Evolutionary conservation across 2,888 invertebrate genomes (phyloP), one percentile per base, ranked within the genome.

Genomic region (Sinohyriopsis cumingii): DNA sequence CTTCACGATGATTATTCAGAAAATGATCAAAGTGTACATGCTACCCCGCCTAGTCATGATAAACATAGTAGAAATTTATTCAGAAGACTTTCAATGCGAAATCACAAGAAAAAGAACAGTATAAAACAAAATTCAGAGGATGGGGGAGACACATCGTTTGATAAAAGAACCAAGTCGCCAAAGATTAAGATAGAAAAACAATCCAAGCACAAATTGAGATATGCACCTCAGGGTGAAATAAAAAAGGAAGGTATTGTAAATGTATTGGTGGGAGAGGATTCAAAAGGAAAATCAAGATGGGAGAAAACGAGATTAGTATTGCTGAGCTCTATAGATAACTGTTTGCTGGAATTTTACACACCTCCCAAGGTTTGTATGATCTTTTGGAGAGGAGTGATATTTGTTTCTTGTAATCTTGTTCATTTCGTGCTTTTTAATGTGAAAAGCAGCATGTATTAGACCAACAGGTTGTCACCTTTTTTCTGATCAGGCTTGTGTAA

Each of bases 281-380:
- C 83, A 5, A 84, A 82, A 90, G 93, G 93, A 15, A 95, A 95
- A 22, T 94, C 95, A 53, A 96, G 96, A 90, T 98, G 98, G 97
- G 97, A 97, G 89, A 95, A 94, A 89, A 97, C 97, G 89, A 93
- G 96, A 82, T 91, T 98, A 81, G 95, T 95, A 0, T 91, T 99
- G 68, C 95, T 98, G 15, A 96, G 97, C 33, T 95, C 95, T 33
- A 97, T 68, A 61, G 98, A 67, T 59, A 98, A 98, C 59, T 97
- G 96, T 86, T 96, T 96, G 94, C 91, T 99, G 70, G 98, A 98
- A 89, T 97, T 98, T 90, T 98, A 97, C 91, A 95, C 96, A 6
- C 98, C 98, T 12, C 97, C 97, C 0, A 92, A 98, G 91, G 95
- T 93, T 90, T 68, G 78, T 62, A 63, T 61, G 24, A 45, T 45